Evolutionary conservation across 2,888 invertebrate species (phyloP), one percentile per base, ranked within the genome.

Genomic region (Cryptocephalus moraei): DNA sequence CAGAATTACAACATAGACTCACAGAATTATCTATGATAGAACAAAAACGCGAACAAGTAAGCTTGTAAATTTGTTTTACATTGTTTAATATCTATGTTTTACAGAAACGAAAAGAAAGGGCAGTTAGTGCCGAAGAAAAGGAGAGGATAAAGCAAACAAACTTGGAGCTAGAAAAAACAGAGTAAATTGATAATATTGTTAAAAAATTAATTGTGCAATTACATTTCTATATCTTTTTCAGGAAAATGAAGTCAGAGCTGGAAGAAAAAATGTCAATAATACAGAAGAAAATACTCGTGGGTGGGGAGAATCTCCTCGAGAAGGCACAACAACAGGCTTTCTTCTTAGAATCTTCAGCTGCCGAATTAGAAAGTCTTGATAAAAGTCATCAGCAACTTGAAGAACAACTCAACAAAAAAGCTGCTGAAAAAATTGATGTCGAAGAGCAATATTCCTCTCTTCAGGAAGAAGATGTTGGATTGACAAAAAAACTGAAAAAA

Each of bases 261-360:
- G 79, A 86, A 49, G 84, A 88, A 49, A 94, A 95, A 65, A 80
- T 99, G 47, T 80, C 84, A 52, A 86, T 87, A 8, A 78, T 99
- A 43, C 94, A 97, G 68, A 91, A 91, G 56, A 96, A 95, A 70
- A 93, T 99, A 46, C 79, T 99, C 14, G 91, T 97, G 0, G 99
- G 99, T 0, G 99, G 99, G 0, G 97, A 96, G 73, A 99, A 99
- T 73, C 77, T 99, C 8, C 75, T 99, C 52, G 97, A 97, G 68
- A 96, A 96, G 68, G 95, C 95, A 0, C 92, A 96, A 65, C 84
- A 90, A 1, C 97, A 99, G 69, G 87, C 94, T 47, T 77, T 82
- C 49, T 75, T 97, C 46, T 75, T 99, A 44, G 92, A 92, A 58
- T 89, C 89, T 51, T 90, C 93, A 0, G 85, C 91, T 10, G 73